These are phyloP conservation scores for Pristionchus japonicus DNA, from an alignment of 2,888 invertebrate genomes.

Conservation along the genomic window DNA sequence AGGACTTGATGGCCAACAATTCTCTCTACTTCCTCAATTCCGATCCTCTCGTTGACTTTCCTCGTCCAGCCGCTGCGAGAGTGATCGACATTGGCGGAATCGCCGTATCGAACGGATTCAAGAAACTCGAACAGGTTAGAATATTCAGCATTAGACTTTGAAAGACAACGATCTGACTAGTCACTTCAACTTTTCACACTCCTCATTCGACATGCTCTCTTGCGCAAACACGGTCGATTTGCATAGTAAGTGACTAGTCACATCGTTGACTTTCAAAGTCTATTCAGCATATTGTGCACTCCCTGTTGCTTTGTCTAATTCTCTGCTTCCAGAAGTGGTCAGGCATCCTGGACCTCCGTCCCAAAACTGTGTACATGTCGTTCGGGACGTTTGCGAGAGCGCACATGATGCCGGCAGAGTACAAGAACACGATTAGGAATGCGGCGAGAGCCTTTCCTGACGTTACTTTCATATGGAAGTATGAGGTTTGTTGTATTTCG, in stretches of 20 bases:
- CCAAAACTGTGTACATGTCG: constrained; percentile 19
- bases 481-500: constrained; percentile 2
- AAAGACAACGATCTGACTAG: too few species aligned
- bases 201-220: too few species aligned
- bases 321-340: constrained; percentile 41
- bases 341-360: not conserved
- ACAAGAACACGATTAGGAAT: constrained; percentile 3
- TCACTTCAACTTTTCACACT: too few species aligned
- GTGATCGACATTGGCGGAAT: constrained; percentile 38
- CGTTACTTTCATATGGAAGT: constrained; percentile 40
- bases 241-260: too few species aligned
- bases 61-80: not conserved
- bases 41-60: constrained; percentile 42
- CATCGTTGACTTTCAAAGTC: too few species aligned
- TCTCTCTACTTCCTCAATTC: constrained; percentile 34
- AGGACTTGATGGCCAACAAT: not conserved
- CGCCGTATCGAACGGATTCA: not conserved
- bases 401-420: not conserved
- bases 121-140: not conserved
- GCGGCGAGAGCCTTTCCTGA: not conserved
- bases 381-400: constrained; percentile 1
- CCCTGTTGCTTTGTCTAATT: too few species aligned
- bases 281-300: too few species aligned
- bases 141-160: too few species aligned
- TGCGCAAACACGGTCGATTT: too few species aligned